Evolutionary conservation across 2,797 vertebrate species (phyloP).

Genomic region (Siniperca obscura): DNA sequence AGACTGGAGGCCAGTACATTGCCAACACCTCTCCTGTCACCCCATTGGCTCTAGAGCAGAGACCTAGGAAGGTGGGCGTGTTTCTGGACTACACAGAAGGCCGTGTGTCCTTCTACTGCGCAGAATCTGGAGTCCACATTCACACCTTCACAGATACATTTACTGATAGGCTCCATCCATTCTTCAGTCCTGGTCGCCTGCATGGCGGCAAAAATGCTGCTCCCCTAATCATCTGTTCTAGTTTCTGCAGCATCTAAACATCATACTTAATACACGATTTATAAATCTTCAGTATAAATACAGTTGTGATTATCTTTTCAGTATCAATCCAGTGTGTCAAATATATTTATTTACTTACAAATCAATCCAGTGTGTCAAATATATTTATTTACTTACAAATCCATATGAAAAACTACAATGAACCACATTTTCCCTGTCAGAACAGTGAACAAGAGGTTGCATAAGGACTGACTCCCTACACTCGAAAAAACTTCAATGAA

Average conservation of each 20-base stretch:
- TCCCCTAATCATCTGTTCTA: slow-evolving; percentile 80
- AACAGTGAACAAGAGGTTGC: slow-evolving; percentile 48
- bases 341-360: slow-evolving; percentile 47
- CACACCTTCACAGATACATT: slow-evolving; percentile 84
- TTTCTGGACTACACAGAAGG: slow-evolving; percentile 84
- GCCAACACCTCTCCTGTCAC: slow-evolving; percentile 78
- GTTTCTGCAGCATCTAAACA: slow-evolving; percentile 82
- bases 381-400: slow-evolving; percentile 41
- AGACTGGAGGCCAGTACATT: slow-evolving; percentile 76
- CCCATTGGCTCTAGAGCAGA: slow-evolving; percentile 70
- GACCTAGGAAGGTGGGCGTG: slow-evolving; percentile 78
- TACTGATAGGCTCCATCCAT: slow-evolving; percentile 82
- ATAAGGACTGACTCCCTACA: slow-evolving; percentile 40
- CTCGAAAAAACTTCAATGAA: slow-evolving; percentile 69
- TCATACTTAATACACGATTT: background rate
- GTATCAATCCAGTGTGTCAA: background rate
- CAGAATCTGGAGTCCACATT: slow-evolving; percentile 82
- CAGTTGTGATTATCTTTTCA: background rate
- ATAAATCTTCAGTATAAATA: background rate
- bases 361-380: slow-evolving; percentile 20
- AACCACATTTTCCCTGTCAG: slow-evolving; percentile 42
- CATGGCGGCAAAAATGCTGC: slow-evolving; percentile 82
- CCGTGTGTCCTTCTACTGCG: slow-evolving; percentile 83
- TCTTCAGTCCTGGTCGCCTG: slow-evolving; percentile 83
- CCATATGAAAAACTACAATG: slow-evolving; percentile 19